These are phyloP conservation scores for Pseudois nayaur DNA, from an alignment of 2,113 vertebrate genomes.

Conservation along the genomic window DNA sequence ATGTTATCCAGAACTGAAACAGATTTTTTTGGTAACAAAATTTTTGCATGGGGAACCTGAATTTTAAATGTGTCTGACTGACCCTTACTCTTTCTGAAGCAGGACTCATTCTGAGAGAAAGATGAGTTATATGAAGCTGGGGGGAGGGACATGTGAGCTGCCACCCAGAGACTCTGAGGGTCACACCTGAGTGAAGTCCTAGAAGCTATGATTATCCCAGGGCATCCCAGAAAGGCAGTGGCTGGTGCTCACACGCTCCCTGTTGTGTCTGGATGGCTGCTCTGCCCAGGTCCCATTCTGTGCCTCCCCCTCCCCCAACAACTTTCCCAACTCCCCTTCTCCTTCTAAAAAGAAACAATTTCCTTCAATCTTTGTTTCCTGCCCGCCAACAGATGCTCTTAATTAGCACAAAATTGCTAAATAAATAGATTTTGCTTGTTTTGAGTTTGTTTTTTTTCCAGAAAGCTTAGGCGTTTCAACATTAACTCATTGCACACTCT, in stretches of 20 bases:
- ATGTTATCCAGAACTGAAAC: background rate
- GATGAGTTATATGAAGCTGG: background rate
- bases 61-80: background rate
- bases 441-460: conserved; percentile 29
- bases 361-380: conserved; percentile 31
- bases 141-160: background rate
- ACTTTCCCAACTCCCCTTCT: background rate
- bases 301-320: background rate
- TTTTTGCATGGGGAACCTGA: background rate
- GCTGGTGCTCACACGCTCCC: too few relatives aligned
- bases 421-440: conserved; percentile 61
- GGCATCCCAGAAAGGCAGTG: background rate
- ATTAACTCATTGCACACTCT: background rate
- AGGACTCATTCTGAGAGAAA: background rate
- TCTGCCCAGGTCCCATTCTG: background rate
- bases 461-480: conserved; percentile 1
- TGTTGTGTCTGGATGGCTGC: background rate
- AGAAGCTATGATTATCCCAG: background rate
- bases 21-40: background rate
- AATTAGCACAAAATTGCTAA: conserved; percentile 64
- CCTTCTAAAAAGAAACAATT: conserved; percentile 31
- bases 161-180: background rate
- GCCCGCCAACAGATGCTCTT: conserved; percentile 57
- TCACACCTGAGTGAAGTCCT: background rate
- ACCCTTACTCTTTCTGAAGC: background rate